Base-by-base conservation (phyloP, 1,140 invertebrate species). In the Drosophila miranda region DNA sequence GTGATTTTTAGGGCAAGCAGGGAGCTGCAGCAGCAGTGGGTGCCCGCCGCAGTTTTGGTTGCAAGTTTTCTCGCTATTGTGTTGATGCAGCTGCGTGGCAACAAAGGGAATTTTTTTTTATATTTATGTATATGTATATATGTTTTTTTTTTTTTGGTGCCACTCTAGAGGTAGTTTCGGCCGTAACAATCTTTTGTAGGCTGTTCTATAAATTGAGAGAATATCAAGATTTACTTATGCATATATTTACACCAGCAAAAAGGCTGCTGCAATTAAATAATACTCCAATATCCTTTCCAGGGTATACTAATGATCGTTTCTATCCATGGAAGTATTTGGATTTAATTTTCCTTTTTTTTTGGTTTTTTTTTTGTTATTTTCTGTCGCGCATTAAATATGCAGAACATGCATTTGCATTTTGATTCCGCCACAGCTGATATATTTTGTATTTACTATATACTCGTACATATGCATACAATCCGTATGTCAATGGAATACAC, bases 321-420 rank as follows among this genome's bases (percentile, higher is more conserved):
- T 30, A 21, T 2, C 5, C 23, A 21, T 52, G n/a, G n/a, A 26
- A 6, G 44, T 46, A 13, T 1, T 45, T 11, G 9, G 58, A 3
- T 19, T 16, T 2, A 11, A 50, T 19, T 41, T 11, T 7, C 6
- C n/a, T 11, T 34, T 2, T 6, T 11, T 14, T 42, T 28, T 19
- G 28, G 7, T 7, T 9, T 16, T 11, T 34, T 2, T 6, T 11
- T 14, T 38, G 21, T 14, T 21, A 8, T 28, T n/a, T 6, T 34
- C n/a, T 8, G 19, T n/a, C 50, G 71, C 76, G 74, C 64, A 69
- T 87, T 72, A 87, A 87, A 75, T 78, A 82, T 82, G 82, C 71
- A 58, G 72, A 72, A 61, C 58, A 75, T 87, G 78, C 70, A 81
- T 86, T 86, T 81, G 82, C 63, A 81, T 87, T 86, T 75, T 72